Conservation (phyloP, 2,888 invertebrate genomes). For the Halictus ligatus region DNA sequence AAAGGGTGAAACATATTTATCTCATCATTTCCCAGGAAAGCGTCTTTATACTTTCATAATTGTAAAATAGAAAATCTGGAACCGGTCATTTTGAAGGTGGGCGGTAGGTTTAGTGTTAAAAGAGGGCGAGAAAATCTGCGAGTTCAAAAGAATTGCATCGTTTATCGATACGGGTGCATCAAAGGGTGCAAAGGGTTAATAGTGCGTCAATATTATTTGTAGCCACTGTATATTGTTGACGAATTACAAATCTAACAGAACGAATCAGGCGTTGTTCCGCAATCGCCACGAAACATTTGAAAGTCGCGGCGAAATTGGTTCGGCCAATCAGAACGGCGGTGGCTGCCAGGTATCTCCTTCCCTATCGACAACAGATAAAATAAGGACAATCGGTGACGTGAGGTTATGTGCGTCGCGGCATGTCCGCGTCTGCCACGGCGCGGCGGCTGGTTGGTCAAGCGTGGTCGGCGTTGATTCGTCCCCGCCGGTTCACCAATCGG, state of each 20-base stretch:
- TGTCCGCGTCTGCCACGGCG: constrained; percentile 59
- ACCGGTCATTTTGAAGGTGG: too few relatives aligned
- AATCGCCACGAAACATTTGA: constrained; percentile 6
- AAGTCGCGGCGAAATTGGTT: background rate
- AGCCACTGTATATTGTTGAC: too few relatives aligned
- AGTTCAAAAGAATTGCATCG: too few relatives aligned
- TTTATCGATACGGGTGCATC: too few relatives aligned
- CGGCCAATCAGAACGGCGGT: background rate
- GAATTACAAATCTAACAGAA: background rate
- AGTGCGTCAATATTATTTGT: too few relatives aligned
- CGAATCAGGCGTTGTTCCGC: background rate
- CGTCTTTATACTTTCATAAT: too few relatives aligned
- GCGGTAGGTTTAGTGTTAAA: too few relatives aligned
- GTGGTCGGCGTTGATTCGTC: constrained; percentile 89
- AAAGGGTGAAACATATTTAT: too few relatives aligned
- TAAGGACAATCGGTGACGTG: constrained; percentile 21
- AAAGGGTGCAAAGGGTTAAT: too few relatives aligned
- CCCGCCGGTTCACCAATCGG: constrained; percentile 85
- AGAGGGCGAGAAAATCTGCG: too few relatives aligned
- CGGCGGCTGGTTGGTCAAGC: constrained; percentile 85
- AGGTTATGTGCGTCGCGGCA: constrained; percentile 43
- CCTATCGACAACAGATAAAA: constrained; percentile 66
- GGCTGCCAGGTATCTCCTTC: constrained; percentile 18
- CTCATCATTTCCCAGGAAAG: too few relatives aligned
- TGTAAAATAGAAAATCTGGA: too few relatives aligned